Percentiles rank a stretch among this genome's conserved stretches.
Evolutionary conservation across 2,888 invertebrate species (phyloP).

Genomic region (Hydrotaea diabolus): DNA sequence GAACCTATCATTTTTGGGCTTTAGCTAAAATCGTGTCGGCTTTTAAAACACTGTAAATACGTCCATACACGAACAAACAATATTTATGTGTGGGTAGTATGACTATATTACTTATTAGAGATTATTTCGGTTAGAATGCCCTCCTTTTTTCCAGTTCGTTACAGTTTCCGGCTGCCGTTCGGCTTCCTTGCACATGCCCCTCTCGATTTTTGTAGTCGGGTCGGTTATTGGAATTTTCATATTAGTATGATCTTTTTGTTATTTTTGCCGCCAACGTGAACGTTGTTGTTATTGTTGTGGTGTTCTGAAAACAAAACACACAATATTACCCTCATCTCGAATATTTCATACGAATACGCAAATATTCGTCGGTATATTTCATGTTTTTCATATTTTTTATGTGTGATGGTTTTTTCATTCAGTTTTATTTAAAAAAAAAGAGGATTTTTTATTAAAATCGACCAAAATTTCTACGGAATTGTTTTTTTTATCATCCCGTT

Average conservation of each 20-base stretch:
- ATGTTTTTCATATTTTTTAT: background rate
- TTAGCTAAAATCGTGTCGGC: too few species aligned
- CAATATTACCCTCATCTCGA: background rate
- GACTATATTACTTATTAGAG: constrained; percentile 62
- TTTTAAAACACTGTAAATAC: too few species aligned
- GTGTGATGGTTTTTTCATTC: background rate
- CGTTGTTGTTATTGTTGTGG: background rate
- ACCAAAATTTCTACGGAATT: constrained; percentile 38
- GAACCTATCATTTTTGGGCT: too few species aligned
- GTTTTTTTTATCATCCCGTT: constrained; percentile 39
- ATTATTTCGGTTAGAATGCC: constrained; percentile 61
- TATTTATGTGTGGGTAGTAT: constrained; percentile 66
- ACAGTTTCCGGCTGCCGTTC: constrained; percentile 53
- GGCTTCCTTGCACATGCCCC: constrained; percentile 23
- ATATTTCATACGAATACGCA: constrained; percentile 14
- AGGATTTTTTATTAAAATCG: constrained; percentile 2
- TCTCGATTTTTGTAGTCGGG: constrained; percentile 33
- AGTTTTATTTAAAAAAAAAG: background rate
- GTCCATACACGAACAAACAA: too few species aligned
- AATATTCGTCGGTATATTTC: constrained; percentile 30
- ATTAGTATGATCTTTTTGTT: constrained; percentile 47
- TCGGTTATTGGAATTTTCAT: constrained; percentile 62
- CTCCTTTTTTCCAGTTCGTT: constrained; percentile 59
- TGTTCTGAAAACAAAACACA: background rate
- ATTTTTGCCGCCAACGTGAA: background rate